These are phyloP conservation scores for Oxyruncus cristatus DNA, from an alignment of 2,113 vertebrate species.

Conservation along the genomic window DNA sequence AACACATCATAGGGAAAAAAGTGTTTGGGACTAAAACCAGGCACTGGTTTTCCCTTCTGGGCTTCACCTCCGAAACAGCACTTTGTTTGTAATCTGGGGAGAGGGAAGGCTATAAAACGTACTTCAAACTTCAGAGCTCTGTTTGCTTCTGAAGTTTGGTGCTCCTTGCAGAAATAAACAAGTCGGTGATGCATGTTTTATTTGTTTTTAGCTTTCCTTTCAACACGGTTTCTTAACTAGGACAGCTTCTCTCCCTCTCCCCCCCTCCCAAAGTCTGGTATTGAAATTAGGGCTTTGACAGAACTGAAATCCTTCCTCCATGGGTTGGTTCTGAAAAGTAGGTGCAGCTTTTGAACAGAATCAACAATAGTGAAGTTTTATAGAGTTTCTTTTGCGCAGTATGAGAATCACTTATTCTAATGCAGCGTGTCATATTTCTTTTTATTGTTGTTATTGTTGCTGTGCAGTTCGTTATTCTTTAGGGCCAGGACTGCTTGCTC, in stretches of 20 bases:
- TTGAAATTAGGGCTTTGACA: slow-evolving; percentile 31
- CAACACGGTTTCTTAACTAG: slow-evolving; percentile 37
- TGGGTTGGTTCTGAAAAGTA: neutral
- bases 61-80: neutral
- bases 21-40: neutral
- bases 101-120: neutral
- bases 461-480: neutral
- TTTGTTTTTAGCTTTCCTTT: slow-evolving; percentile 54
- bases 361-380: neutral
- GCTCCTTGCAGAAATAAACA: slow-evolving; percentile 45
- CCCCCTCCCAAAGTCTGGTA: neutral
- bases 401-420: neutral
- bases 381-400: neutral
- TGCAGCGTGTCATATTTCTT: neutral
- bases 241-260: neutral
- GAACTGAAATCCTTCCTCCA: neutral
- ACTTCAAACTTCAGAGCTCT: neutral
- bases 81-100: neutral
- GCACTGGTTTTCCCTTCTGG: neutral
- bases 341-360: neutral
- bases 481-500: neutral
- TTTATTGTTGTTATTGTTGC: neutral
- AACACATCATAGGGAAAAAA: rapidly evolving
- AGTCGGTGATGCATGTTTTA: slow-evolving; percentile 10
- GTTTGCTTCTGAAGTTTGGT: slow-evolving; percentile 12